Evolutionary conservation across 2,888 invertebrate species (phyloP), one percentile per base, ranked within the genome.

Genomic region (Terebella lapidaria): DNA sequence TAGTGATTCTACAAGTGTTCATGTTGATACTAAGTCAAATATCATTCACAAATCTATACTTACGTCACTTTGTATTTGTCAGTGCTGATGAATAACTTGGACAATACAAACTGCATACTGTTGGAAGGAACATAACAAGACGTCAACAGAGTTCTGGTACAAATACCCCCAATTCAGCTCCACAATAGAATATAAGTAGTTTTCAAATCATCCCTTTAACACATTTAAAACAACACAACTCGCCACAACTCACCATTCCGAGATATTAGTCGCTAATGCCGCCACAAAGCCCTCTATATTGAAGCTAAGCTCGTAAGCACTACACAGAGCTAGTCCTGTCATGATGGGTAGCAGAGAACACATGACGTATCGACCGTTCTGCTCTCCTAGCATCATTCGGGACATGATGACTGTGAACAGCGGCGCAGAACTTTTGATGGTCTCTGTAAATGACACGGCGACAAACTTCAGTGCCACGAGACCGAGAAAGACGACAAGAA

Each of bases 401-500:
- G 89, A 87, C 71, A 90, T 88, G 63, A 89, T 77, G 60, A 90
- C 89, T 46, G 90, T 90, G 78, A 89, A 89, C 57, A 89, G 82
- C 45, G 90, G 90, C 22, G 89, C 89, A 30, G 89, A 89, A 79
- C 89, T 89, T 78, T 90, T 90, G 53, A 90, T 87, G 18, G 89
- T 89, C 80, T 89, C 89, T 52, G 89, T 89, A 77, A 90, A 90
- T 78, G 89, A 89, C 59, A 89, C 89, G 62, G 89, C 88, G 60
- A 89, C 88, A 79, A 87, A 89, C 82, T 89, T 88, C 58, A 90
- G 82, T 5, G 89, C 88, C 57, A 89, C 84, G 70, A 89, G 80
- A 58, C 89, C 89, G 72, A 89, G 80, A 60, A 89, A 85, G 56
- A 90, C 88, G 3, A 89, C 89, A 54, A 86, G 83, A 79, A 89